These are phyloP conservation scores for Pterostichus madidus DNA, from an alignment of 2,888 invertebrate genomes.

Conservation along the genomic window DNA sequence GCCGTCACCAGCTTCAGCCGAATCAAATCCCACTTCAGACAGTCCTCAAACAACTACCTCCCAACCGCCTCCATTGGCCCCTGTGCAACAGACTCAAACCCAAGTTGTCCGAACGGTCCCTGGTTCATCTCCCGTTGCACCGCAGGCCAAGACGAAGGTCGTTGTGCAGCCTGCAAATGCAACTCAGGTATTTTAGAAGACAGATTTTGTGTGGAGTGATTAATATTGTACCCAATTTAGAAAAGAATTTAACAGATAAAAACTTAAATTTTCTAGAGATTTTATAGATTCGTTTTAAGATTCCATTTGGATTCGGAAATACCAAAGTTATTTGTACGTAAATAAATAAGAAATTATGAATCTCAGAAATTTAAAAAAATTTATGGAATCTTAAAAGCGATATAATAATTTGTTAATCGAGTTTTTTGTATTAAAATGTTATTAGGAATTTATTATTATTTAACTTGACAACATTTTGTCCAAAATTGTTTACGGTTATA, in stretches of 20 bases:
- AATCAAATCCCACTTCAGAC: slow-evolving; percentile 55
- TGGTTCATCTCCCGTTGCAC: slow-evolving; percentile 42
- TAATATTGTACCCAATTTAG: no score
- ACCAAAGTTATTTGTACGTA: no score
- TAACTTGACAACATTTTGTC: not conserved
- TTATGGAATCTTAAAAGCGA: no score
- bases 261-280: no score
- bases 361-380: no score
- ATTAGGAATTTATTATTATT: no score
- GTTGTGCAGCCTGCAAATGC: slow-evolving; percentile 72
- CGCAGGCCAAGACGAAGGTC: slow-evolving; percentile 73
- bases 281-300: no score
- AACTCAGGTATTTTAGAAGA: slow-evolving; percentile 71
- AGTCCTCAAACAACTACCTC: slow-evolving; percentile 68
- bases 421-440: no score
- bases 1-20: slow-evolving; percentile 77
- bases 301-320: no score
- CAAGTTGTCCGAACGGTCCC: slow-evolving; percentile 8
- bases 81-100: slow-evolving; percentile 73
- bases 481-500: slow-evolving; percentile 15
- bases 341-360: no score
- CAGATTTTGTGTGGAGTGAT: not conserved
- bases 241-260: no score
- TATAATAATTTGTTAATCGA: no score
- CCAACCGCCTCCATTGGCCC: slow-evolving; percentile 79